Percentiles rank a stretch among this genome's conserved stretches.
Evolutionary conservation across 2,888 invertebrate species (phyloP).

Genomic region (Suillia variegata): DNA sequence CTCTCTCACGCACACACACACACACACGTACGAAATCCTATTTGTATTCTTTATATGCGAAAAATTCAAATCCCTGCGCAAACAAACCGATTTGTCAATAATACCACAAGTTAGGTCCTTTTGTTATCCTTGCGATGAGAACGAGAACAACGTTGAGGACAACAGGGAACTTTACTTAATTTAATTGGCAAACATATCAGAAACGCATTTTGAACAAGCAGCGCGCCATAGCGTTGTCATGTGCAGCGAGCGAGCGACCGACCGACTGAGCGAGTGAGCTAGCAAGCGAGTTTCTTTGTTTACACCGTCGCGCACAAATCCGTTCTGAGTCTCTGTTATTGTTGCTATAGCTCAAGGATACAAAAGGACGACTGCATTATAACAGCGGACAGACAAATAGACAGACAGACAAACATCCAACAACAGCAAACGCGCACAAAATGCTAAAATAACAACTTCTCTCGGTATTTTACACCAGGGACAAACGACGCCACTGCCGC

Average conservation of each 20-base stretch:
- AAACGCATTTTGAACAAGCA: not conserved
- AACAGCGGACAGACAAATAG: not conserved
- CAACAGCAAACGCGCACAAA: not conserved
- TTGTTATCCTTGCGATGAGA: not conserved
- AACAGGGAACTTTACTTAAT: not conserved
- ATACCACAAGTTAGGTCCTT: too few species aligned
- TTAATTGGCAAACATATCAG: not conserved
- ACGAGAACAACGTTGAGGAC: too few species aligned
- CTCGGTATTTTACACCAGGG: slow-evolving; percentile 4
- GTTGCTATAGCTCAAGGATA: not conserved
- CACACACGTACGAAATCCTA: too few species aligned
- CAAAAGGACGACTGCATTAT: not conserved
- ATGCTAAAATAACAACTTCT: slow-evolving; percentile 3
- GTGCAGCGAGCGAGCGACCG: too few species aligned
- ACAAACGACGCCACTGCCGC: not conserved
- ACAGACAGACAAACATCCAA: too few species aligned
- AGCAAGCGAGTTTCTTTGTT: not conserved
- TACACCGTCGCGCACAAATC: not conserved
- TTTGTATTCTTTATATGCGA: too few species aligned
- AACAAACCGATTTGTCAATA: too few species aligned
- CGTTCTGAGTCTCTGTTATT: not conserved
- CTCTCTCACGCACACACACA: too few species aligned
- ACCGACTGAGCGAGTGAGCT: too few species aligned
- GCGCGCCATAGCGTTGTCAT: too few species aligned
- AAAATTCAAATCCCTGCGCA: too few species aligned